phyloP scores from a whole-genome alignment of 23 tunicate genomes.

The Clavelina lepadiformis region DNA sequence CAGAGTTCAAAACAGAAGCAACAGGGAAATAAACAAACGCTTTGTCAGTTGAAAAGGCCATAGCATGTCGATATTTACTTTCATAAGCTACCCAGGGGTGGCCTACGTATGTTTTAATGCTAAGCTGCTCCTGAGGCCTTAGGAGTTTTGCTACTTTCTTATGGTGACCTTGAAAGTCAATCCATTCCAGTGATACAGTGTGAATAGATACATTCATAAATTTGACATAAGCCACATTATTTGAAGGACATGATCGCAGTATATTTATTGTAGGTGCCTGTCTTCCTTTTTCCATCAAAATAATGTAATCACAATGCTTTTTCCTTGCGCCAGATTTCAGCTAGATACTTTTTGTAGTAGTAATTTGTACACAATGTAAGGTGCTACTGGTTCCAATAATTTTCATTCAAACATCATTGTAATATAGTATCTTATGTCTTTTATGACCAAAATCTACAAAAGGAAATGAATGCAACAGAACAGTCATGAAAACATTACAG shows the following conservation, averaged over 20 bases:
- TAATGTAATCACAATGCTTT: no score
- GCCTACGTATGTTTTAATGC: constrained; percentile 48
- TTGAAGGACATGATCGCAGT: constrained; percentile 26
- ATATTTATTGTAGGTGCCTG: no score
- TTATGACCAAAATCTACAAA: no score
- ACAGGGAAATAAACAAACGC: constrained; percentile 21
- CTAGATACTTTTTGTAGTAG: no score
- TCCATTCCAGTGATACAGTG: constrained; percentile 46
- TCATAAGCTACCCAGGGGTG: constrained; percentile 60
- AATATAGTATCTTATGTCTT: no score
- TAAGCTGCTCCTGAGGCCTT: constrained; percentile 11
- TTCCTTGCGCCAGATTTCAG: no score
- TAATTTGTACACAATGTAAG: no score
- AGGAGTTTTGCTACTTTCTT: neutral
- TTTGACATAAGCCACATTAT: constrained; percentile 29
- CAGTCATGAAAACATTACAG: no score
- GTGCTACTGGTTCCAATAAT: no score
- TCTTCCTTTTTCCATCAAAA: no score
- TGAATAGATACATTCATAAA: constrained; percentile 15
- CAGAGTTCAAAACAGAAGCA: constrained; percentile 1
- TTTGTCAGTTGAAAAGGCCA: constrained; percentile 21
- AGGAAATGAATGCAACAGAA: no score
- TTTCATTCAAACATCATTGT: no score
- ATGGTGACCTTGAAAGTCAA: constrained; percentile 43
- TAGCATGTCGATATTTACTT: constrained; percentile 10